Percentiles rank a stretch among this genome's conserved stretches.
Conservation (phyloP, 2,113 vertebrate species). For the Orcinus orca region DNA sequence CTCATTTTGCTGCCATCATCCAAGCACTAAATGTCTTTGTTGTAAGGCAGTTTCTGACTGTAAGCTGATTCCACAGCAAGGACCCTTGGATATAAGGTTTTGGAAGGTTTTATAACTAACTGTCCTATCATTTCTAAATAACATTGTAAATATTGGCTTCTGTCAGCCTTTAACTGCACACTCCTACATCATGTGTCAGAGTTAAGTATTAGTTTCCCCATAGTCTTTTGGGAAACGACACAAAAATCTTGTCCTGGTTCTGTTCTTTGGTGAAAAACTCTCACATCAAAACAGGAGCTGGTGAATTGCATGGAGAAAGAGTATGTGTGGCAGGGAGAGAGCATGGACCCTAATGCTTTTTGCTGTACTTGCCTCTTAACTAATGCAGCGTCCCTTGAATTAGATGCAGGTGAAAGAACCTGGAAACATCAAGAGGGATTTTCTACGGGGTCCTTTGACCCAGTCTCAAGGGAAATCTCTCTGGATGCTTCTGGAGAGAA, state of each 20-base stretch:
- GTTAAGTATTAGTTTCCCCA: constrained; percentile 42
- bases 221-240: constrained; percentile 37
- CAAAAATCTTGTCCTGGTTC: constrained; percentile 12
- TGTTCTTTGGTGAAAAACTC: constrained; percentile 44
- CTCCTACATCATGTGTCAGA: constrained; percentile 55
- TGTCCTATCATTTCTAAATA: constrained; percentile 60
- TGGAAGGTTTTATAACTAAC: constrained; percentile 50
- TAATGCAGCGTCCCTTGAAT: constrained; percentile 36
- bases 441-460: constrained; percentile 50
- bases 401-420: constrained; percentile 50
- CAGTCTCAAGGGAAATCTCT: constrained; percentile 33
- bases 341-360: constrained; percentile 44
- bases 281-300: constrained; percentile 41
- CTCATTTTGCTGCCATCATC: neutral
- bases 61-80: constrained; percentile 40
- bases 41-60: neutral
- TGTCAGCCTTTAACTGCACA: constrained; percentile 51
- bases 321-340: constrained; percentile 23
- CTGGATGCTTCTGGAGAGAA: constrained; percentile 48
- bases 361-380: constrained; percentile 44
- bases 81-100: constrained; percentile 25
- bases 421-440: constrained; percentile 57
- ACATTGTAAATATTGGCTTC: constrained; percentile 65
- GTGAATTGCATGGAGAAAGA: neutral
- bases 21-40: constrained; percentile 24